These are phyloP conservation scores for Leistus spinibarbis DNA, from an alignment of 2,888 invertebrate genomes.

Conservation along the genomic window DNA sequence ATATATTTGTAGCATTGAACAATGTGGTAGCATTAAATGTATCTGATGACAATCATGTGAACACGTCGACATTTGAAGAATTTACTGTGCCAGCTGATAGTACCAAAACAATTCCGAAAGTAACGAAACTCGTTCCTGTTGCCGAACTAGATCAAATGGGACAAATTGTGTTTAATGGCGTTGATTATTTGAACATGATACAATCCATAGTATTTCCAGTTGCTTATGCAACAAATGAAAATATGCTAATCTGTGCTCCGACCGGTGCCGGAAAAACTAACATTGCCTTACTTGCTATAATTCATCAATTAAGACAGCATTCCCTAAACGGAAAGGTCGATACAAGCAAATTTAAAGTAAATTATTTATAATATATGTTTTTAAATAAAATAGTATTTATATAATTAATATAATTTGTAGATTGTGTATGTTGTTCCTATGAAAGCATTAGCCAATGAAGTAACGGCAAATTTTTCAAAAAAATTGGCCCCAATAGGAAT, in stretches of 20 bases:
- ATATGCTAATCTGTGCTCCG: constrained; percentile 96
- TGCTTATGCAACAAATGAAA: constrained; percentile 96
- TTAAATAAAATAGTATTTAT: not conserved
- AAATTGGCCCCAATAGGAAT: constrained; percentile 80
- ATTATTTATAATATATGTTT: not conserved
- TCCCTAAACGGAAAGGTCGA: constrained; percentile 80
- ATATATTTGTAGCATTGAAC: not conserved
- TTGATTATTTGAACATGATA: constrained; percentile 87
- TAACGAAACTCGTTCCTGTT: constrained; percentile 45
- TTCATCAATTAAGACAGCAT: constrained; percentile 88
- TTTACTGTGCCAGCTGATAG: constrained; percentile 79
- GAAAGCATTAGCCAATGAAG: constrained; percentile 99
- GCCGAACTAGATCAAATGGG: constrained; percentile 72
- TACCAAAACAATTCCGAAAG: constrained; percentile 59
- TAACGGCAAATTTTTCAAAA: constrained; percentile 92
- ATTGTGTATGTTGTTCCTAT: constrained; percentile 99
- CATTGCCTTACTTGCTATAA: constrained; percentile 90
- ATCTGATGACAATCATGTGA: constrained; percentile 76
- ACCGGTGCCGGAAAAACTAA: constrained; percentile 99
- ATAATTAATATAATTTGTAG: constrained; percentile 54
- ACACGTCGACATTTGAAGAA: constrained; percentile 81
- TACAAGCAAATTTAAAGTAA: constrained; percentile 90
- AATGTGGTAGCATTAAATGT: constrained; percentile 62
- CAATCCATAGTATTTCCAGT: constrained; percentile 95
- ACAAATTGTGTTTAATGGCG: constrained; percentile 86